A percentile compares a stretch with the other conserved stretches of the same genome.
Evolutionary conservation across 2,888 invertebrate genomes (phyloP).

Genomic region (Palloptera scutellata): DNA sequence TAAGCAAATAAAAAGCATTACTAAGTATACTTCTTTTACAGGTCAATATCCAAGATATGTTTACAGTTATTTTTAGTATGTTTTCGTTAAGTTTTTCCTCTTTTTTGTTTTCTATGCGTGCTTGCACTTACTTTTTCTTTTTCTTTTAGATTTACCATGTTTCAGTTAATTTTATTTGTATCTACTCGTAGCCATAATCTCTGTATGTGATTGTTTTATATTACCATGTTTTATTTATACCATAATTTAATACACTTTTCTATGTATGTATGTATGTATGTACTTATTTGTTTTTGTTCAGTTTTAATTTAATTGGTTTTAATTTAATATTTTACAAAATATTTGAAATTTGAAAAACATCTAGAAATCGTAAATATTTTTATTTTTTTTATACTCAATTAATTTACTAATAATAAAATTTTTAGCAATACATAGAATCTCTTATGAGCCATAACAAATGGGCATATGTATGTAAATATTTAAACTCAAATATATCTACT

Average conservation of each 20-base stretch:
- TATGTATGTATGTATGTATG: conserved; percentile 21
- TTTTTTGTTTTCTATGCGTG: not conserved
- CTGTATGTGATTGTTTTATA: not conserved
- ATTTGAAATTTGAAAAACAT: conserved; percentile 22
- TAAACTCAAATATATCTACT: conserved; percentile 10
- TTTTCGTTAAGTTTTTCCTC: conserved; percentile 13
- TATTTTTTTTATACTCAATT: conserved; percentile 3
- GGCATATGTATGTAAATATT: not conserved
- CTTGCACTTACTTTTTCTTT: not conserved
- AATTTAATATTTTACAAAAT: conserved; percentile 14
- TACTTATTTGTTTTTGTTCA: conserved; percentile 13
- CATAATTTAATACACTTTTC: conserved; percentile 12
- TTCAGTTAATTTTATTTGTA: not conserved
- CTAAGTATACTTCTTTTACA: conserved; percentile 36
- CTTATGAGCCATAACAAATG: conserved; percentile 16
- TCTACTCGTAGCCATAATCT: not conserved
- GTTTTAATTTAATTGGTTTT: not conserved
- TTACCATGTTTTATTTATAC: conserved; percentile 19
- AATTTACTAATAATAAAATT: conserved; percentile 27
- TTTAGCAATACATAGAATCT: conserved; percentile 35
- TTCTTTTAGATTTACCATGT: not conserved
- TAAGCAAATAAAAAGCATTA: conserved; percentile 18
- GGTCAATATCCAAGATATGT: conserved; percentile 56
- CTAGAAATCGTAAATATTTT: conserved; percentile 14
- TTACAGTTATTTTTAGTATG: conserved; percentile 39